These are phyloP conservation scores for Notolepis coatsorum DNA, from an alignment of 2,797 vertebrate species.

Conservation along the genomic window DNA sequence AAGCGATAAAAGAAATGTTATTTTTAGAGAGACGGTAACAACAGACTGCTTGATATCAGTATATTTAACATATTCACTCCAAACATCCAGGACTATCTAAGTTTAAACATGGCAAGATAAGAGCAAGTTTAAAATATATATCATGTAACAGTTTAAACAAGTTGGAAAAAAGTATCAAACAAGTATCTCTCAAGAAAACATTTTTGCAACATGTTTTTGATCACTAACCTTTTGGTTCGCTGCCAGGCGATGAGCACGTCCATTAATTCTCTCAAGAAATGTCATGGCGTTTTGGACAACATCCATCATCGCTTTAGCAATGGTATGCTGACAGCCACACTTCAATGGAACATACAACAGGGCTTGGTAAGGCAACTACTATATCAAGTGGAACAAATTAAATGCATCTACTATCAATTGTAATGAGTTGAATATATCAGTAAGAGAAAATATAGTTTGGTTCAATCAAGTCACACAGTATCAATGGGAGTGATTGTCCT, in stretches of 20 bases:
- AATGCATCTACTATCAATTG: not conserved
- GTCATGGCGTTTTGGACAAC: accelerated
- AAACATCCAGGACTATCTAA: too few species aligned
- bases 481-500: too few species aligned
- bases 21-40: too few species aligned
- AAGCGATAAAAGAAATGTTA: too few species aligned
- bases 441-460: not conserved
- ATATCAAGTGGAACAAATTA: not conserved
- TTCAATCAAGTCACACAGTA: not conserved
- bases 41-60: too few species aligned
- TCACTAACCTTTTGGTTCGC: not conserved
- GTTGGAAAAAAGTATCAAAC: too few species aligned
- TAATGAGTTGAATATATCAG: not conserved
- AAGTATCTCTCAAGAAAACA: not conserved
- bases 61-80: too few species aligned
- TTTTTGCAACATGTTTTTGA: not conserved
- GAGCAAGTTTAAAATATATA: not conserved
- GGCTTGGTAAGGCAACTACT: not conserved
- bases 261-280: too few species aligned
- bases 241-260: accelerated
- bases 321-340: slow-evolving; percentile 6
- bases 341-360: not conserved
- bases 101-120: too few species aligned
- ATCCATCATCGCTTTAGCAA: accelerated
- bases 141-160: not conserved